Base-by-base conservation (phyloP, 2,888 invertebrate genomes). In the Pasiphila rectangulata region DNA sequence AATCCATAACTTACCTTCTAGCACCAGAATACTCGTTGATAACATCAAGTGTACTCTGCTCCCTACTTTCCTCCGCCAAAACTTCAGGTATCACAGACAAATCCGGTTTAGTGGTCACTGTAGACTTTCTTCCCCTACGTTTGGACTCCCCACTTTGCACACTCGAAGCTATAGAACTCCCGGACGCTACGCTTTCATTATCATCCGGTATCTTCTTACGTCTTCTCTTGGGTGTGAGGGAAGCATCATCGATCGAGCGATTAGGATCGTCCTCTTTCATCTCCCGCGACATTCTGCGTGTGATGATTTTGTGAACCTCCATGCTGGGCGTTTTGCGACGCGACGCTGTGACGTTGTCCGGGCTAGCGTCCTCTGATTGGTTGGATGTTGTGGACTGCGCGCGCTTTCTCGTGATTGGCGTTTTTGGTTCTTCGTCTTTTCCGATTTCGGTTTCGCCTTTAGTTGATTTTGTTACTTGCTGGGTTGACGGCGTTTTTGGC, bases 21-120 rank as follows among this genome's bases (percentile, higher is more conserved):
- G 75, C 45, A 23, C 58, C 69, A 0, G 83, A 78, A 56, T 79
- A 81, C 34, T 81, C 80, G 12, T 54, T 65, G 1, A 79, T 59
- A 29, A 69, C 54, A 38, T 76, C 67, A 1, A 66, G 66, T n/a
- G 49, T n/a, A 2, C 30, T 37, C 5, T 29, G 39, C 36, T 54
- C 63, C 43, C 57, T 69, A 7, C 57, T 59, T 2, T 82, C 83
- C 30, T 84, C 86, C 0, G 66, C 63, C 0, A 67, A 57, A n/a
- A 71, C 71, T 52, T 89, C 89, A 0, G 89, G 89, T 59, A 89
- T 89, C 41, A 83, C 88, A 21, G 86, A 78, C 46, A 89, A 42
- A 20, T 89, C 89, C 0, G 86, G 74, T 45, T 84, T 87, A 0
- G 68, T 69, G 0, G 63, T 66, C 17, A 84, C 38, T 10, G 72